Conservation (phyloP, 1,140 invertebrate genomes). For the Nylanderia fulva region DNA sequence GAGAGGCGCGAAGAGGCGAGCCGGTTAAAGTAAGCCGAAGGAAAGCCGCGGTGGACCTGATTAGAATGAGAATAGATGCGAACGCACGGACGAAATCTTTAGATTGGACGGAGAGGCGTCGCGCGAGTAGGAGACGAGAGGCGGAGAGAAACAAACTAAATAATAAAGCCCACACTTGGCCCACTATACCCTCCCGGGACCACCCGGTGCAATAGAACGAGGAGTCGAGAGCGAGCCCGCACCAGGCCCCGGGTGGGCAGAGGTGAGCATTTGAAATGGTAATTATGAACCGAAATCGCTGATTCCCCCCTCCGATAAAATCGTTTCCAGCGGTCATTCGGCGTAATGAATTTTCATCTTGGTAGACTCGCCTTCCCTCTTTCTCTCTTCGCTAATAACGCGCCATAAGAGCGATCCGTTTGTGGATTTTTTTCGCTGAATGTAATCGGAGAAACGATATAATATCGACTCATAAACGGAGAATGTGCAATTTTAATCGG, state of each 20-base stretch:
- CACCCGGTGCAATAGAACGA: constrained; percentile 83
- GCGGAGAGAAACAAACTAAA: constrained; percentile 84
- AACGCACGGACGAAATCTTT: constrained; percentile 62
- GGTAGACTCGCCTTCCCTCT: neutral
- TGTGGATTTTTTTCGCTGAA: neutral
- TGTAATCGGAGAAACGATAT: neutral
- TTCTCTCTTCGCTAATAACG: constrained; percentile 13
- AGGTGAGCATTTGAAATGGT: constrained; percentile 85
- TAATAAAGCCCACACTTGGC: constrained; percentile 83
- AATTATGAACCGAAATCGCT: constrained; percentile 81
- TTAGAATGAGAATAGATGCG: constrained; percentile 84
- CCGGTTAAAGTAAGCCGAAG: constrained; percentile 69
- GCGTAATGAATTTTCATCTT: constrained; percentile 65
- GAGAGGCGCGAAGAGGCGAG: constrained; percentile 60
- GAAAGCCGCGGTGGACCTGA: constrained; percentile 78
- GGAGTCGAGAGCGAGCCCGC: constrained; percentile 74
- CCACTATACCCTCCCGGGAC: constrained; percentile 77
- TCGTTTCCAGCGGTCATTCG: constrained; percentile 77
- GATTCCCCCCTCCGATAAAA: constrained; percentile 79
- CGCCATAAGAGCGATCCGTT: neutral
- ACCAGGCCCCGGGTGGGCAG: constrained; percentile 77
- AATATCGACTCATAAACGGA: neutral
- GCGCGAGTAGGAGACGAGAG: constrained; percentile 74
- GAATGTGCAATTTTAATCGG: constrained; percentile 10
- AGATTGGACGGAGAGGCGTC: constrained; percentile 55